Percentiles rank a stretch among this genome's conserved stretches.
Conservation (phyloP, 2,797 vertebrate species). For the Eurystomus glaucurus region DNA sequence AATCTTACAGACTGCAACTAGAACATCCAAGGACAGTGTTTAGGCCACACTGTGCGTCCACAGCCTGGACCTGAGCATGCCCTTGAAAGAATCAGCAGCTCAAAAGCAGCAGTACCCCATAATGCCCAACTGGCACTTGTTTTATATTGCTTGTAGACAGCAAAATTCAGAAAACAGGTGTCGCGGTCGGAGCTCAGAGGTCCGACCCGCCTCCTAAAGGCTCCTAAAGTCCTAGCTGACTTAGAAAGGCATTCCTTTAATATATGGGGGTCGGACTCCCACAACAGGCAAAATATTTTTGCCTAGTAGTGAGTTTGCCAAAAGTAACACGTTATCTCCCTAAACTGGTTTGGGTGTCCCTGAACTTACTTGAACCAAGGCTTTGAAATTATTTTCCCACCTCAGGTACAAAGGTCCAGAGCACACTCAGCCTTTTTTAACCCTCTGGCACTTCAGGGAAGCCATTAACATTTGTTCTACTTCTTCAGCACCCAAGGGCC, state of each 20-base stretch:
- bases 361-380: neutral
- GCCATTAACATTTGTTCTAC: neutral
- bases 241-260: no score
- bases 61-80: neutral
- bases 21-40: neutral
- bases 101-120: neutral
- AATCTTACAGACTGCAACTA: neutral
- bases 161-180: neutral
- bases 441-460: neutral
- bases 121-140: neutral
- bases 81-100: neutral
- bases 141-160: neutral
- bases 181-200: no score
- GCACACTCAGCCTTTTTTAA: neutral
- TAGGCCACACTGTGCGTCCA: fast-evolving
- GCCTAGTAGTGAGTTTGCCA: neutral
- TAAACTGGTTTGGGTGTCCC: neutral
- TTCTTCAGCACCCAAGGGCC: neutral
- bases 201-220: no score
- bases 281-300: neutral
- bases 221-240: no score
- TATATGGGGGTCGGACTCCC: no score
- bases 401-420: neutral
- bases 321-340: neutral
- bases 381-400: neutral